phyloP scores from a whole-genome alignment of 2,797 vertebrate species.

The Enteromius paludinosus region DNA sequence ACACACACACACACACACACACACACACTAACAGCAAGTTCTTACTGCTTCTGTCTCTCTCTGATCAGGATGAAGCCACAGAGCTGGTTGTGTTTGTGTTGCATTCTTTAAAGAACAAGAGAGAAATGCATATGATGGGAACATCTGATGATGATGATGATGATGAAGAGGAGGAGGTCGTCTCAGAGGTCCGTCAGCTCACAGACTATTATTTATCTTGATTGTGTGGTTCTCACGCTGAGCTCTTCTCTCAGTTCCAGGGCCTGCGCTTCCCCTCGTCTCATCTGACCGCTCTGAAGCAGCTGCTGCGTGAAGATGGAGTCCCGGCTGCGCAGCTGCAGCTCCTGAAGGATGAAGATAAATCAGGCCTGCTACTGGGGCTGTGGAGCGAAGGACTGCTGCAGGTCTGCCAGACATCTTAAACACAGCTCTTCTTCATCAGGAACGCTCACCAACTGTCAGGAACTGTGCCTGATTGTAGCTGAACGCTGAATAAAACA shows the following conservation, averaged over 20 bases:
- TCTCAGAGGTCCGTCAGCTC: constrained; percentile 70
- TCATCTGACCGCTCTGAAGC: constrained; percentile 81
- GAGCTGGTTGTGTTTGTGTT: constrained; percentile 85
- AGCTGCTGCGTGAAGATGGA: constrained; percentile 77
- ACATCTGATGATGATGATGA: constrained; percentile 58
- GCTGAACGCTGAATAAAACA: neutral
- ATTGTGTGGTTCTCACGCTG: neutral
- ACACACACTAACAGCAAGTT: neutral
- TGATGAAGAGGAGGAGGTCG: constrained; percentile 64
- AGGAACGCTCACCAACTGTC: neutral
- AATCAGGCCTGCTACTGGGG: constrained; percentile 58
- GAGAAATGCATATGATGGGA: constrained; percentile 92
- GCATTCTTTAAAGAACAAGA: constrained; percentile 87
- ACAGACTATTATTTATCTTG: neutral
- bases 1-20: neutral
- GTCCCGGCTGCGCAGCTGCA: constrained; percentile 63
- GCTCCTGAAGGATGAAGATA: constrained; percentile 56
- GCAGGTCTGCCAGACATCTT: constrained; percentile 40
- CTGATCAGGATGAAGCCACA: constrained; percentile 78
- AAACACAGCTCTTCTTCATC: neutral
- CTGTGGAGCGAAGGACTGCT: constrained; percentile 65
- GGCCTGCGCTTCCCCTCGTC: constrained; percentile 88
- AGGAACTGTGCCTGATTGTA: neutral
- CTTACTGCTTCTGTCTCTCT: constrained; percentile 20
- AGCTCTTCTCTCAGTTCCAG: constrained; percentile 50